Percentiles rank a stretch among this genome's conserved stretches.
Conservation (phyloP, 2,888 invertebrate genomes). For the Anoplius nigerrimus region DNA sequence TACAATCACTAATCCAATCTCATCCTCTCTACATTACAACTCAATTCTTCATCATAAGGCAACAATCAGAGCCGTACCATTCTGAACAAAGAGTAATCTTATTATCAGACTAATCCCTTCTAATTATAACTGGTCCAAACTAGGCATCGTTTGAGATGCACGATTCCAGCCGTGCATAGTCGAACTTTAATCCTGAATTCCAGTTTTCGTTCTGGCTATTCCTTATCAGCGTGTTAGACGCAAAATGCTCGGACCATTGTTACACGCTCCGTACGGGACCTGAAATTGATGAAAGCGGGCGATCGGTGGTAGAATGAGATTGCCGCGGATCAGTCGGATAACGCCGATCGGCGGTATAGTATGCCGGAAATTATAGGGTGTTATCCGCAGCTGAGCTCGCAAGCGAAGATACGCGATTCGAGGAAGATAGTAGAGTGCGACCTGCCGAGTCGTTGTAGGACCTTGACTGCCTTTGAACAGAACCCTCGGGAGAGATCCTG, state of each 20-base stretch:
- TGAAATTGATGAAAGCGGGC: conserved; percentile 64
- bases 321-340: conserved; percentile 65
- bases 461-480: conserved; percentile 10
- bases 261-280: conserved; percentile 40
- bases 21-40: too few relatives aligned
- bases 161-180: too few relatives aligned
- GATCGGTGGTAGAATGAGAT: conserved; percentile 58
- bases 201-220: too few relatives aligned
- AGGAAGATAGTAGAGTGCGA: conserved; percentile 55
- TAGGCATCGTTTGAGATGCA: too few relatives aligned
- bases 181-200: too few relatives aligned
- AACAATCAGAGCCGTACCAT: too few relatives aligned
- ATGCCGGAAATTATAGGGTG: conserved; percentile 72
- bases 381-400: conserved; percentile 64
- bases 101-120: too few relatives aligned
- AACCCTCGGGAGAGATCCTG: conserved; percentile 10
- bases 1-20: too few relatives aligned
- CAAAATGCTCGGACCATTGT: conserved; percentile 1
- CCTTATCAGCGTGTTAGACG: too few relatives aligned
- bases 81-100: too few relatives aligned
- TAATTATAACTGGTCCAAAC: too few relatives aligned
- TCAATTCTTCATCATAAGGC: too few relatives aligned
- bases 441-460: conserved; percentile 14
- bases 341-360: conserved; percentile 61
- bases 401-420: conserved; percentile 67